phyloP scores from a whole-genome alignment of 2,888 invertebrate species.

The Marasmarcha lunaedactyla region DNA sequence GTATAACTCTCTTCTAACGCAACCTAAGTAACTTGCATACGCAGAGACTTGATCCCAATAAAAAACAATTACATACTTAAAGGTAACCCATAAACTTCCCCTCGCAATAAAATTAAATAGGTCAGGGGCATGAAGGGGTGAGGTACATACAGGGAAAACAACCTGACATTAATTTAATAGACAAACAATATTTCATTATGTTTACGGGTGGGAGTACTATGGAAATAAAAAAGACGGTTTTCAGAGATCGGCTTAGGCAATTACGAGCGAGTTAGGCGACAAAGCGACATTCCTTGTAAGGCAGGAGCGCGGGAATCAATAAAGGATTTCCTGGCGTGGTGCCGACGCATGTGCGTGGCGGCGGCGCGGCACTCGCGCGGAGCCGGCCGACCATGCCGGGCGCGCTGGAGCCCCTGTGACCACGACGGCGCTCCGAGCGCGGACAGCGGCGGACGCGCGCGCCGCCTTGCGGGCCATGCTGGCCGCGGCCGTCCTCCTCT shows the following conservation, averaged over 20 bases:
- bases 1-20: no score
- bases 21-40: no score
- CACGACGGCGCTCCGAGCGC: not conserved
- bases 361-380: conserved; percentile 4
- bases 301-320: conserved; percentile 67
- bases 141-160: no score
- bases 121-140: no score
- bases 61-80: no score
- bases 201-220: conserved; percentile 17
- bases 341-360: conserved; percentile 69
- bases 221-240: conserved; percentile 33
- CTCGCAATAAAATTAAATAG: no score
- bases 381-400: not conserved
- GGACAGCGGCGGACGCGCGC: conserved; percentile 23
- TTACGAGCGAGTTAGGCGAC: conserved; percentile 53
- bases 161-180: conserved; percentile 7
- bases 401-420: not conserved
- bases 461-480: conserved; percentile 31
- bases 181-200: conserved; percentile 11
- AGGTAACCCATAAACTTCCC: no score
- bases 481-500: conserved; percentile 38
- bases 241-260: conserved; percentile 47
- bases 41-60: no score
- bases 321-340: conserved; percentile 69
- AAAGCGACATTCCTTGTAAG: conserved; percentile 65